Conservation (phyloP, 2,797 vertebrate genomes). For the Benthosema pterotum region DNA sequence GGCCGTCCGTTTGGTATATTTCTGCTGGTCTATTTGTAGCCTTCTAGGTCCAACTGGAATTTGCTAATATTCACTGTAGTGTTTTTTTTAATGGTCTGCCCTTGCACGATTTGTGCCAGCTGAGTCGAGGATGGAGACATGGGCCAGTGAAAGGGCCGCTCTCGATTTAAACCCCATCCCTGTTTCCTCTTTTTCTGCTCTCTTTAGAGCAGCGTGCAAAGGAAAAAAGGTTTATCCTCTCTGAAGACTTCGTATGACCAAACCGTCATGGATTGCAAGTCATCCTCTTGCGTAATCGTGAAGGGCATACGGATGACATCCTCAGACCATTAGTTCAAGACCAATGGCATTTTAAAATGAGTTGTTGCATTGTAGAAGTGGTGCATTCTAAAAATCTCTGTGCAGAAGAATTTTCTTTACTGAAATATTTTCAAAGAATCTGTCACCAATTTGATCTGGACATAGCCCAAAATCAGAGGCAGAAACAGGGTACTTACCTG, state of each 20-base stretch:
- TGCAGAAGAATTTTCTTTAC: too few relatives aligned
- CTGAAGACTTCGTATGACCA: slow-evolving; percentile 4
- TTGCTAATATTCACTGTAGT: slow-evolving; percentile 6
- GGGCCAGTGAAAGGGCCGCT: slow-evolving; percentile 55
- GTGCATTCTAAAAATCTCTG: too few relatives aligned
- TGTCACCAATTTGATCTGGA: slow-evolving; percentile 12
- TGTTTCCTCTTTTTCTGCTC: slow-evolving; percentile 73
- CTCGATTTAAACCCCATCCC: slow-evolving; percentile 64
- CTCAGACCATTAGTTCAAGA: too few relatives aligned
- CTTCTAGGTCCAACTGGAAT: neutral
- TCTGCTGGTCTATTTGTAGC: slow-evolving; percentile 8
- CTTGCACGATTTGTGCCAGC: slow-evolving; percentile 34
- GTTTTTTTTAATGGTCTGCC: slow-evolving; percentile 11
- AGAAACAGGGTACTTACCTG: slow-evolving; percentile 31
- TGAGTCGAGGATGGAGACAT: slow-evolving; percentile 37
- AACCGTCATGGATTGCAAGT: slow-evolving; percentile 58
- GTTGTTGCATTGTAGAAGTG: too few relatives aligned
- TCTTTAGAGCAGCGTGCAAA: slow-evolving; percentile 65
- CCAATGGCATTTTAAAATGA: too few relatives aligned
- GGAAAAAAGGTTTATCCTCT: slow-evolving; percentile 57
- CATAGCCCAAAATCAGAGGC: slow-evolving; percentile 16
- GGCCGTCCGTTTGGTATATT: slow-evolving; percentile 12
- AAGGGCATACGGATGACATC: neutral
- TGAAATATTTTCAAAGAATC: too few relatives aligned
- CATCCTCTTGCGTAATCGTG: slow-evolving; percentile 50